Evolutionary conservation across 2,113 vertebrate genomes (phyloP).

Genomic region (Onychostoma macrolepis): DNA sequence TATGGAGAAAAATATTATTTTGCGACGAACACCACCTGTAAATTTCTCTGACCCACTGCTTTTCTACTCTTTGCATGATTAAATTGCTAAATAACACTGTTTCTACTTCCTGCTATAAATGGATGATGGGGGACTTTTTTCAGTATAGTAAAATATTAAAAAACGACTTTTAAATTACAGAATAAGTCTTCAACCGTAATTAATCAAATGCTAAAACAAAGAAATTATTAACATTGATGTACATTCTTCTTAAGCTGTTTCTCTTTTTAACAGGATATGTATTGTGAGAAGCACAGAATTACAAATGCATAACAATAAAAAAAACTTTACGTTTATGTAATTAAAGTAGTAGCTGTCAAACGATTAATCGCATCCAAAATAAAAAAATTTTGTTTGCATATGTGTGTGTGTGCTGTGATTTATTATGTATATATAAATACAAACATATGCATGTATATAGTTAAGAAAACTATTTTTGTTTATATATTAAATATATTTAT

Average conservation of each 20-base stretch:
- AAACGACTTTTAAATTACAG: not conserved
- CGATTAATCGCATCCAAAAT: too few species aligned
- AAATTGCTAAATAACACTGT: not conserved
- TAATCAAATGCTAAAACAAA: not conserved
- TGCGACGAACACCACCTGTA: not conserved
- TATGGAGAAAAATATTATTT: not conserved
- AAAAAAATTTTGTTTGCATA: too few species aligned
- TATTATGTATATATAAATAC: too few species aligned
- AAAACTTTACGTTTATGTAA: not conserved
- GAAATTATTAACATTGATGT: not conserved
- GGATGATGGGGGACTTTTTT: not conserved
- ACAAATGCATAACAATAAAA: not conserved
- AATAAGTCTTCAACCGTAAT: not conserved
- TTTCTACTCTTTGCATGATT: conserved; percentile 7
- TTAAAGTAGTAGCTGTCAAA: too few species aligned
- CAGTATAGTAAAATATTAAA: not conserved
- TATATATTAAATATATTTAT: too few species aligned
- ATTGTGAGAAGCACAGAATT: not conserved
- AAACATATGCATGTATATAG: too few species aligned
- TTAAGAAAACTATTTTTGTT: too few species aligned
- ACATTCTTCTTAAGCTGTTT: not conserved
- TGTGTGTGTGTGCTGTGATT: too few species aligned
- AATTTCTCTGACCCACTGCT: not conserved
- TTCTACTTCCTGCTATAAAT: not conserved
- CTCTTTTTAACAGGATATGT: not conserved